Evolutionary conservation across 2,888 invertebrate genomes (phyloP).

Genomic region (Chydorus sphaericus): DNA sequence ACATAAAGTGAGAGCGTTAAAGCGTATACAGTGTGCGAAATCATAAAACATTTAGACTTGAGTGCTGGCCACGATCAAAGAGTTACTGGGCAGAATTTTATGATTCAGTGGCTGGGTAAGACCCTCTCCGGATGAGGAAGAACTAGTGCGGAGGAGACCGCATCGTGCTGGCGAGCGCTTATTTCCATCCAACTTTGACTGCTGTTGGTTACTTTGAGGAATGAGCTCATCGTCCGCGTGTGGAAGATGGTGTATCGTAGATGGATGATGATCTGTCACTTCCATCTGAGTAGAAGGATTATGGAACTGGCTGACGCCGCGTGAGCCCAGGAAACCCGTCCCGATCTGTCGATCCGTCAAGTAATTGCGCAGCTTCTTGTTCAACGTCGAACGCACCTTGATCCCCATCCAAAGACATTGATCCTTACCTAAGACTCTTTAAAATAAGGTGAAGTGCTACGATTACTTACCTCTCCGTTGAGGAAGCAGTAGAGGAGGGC

Average conservation of each 20-base stretch:
- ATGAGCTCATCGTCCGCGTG: background rate
- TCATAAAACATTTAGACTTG: too few species aligned
- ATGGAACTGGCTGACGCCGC: background rate
- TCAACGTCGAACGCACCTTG: slow-evolving; percentile 16
- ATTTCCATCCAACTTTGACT: too few species aligned
- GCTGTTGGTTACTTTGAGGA: background rate
- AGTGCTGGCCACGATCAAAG: too few species aligned
- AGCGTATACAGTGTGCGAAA: too few species aligned
- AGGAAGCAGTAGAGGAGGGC: slow-evolving; percentile 66
- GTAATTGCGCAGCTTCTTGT: slow-evolving; percentile 17
- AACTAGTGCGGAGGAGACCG: too few species aligned
- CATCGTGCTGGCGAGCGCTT: too few species aligned
- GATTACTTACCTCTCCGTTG: slow-evolving; percentile 55
- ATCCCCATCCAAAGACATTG: background rate
- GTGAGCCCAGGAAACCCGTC: slow-evolving; percentile 13
- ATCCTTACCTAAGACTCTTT: background rate
- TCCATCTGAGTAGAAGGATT: background rate
- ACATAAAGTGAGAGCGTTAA: too few species aligned
- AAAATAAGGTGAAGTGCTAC: background rate
- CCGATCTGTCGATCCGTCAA: slow-evolving; percentile 15
- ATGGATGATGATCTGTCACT: too few species aligned
- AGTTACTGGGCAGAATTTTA: too few species aligned
- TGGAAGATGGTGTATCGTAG: background rate
- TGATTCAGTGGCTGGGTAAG: too few species aligned
- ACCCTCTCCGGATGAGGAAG: too few species aligned